Evolutionary conservation across 1,140 invertebrate genomes (phyloP).

Genomic region (Trachymyrmex cornetzi): DNA sequence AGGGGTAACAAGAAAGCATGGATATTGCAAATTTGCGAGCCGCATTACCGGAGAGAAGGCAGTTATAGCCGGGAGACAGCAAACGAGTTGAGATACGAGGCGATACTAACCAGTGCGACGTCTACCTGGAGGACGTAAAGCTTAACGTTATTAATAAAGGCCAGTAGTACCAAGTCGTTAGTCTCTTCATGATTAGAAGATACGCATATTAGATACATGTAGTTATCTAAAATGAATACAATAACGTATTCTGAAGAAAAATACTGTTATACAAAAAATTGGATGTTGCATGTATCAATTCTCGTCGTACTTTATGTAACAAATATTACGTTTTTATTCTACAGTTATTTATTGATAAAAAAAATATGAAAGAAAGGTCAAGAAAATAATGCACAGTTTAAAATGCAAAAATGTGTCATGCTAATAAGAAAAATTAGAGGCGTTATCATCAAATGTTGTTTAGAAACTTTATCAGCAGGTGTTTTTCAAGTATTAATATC

Average conservation of each 20-base stretch:
- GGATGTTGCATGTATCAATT: background rate
- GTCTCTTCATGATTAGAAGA: conserved; percentile 34
- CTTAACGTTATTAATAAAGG: conserved; percentile 74
- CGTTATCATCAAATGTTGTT: background rate
- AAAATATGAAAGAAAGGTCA: background rate
- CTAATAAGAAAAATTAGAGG: conserved; percentile 1
- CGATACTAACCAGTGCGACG: conserved; percentile 30
- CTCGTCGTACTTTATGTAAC: background rate
- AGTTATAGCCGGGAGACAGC: conserved; percentile 10
- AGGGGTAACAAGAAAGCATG: conserved; percentile 49
- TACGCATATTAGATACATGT: background rate
- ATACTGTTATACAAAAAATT: background rate
- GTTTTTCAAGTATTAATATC: conserved; percentile 24
- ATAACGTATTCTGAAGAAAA: background rate
- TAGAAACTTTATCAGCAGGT: background rate
- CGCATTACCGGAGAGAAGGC: conserved; percentile 30
- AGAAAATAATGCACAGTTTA: background rate
- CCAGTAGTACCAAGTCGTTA: conserved; percentile 34
- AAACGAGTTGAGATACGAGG: conserved; percentile 64
- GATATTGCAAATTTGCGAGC: conserved; percentile 70
- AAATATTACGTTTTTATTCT: background rate
- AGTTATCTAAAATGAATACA: background rate
- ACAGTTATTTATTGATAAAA: background rate
- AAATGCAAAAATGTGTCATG: background rate
- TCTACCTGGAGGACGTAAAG: conserved; percentile 56